Conservation (phyloP, 2,797 vertebrate genomes). For the Cyprinodon diabolis region DNA sequence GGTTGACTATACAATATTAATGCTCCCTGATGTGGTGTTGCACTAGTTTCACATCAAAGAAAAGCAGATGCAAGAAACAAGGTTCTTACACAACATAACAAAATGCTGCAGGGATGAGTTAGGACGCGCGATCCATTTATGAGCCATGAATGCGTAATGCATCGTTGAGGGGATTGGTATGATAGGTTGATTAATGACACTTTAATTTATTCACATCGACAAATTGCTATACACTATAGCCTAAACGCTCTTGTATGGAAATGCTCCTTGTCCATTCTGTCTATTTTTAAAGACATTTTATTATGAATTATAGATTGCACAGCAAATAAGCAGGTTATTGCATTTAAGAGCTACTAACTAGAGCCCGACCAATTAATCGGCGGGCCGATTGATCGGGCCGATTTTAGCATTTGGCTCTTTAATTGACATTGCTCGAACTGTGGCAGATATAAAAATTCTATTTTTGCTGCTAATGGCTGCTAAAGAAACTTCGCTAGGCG, state of each 20-base stretch:
- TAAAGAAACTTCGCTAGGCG: no score
- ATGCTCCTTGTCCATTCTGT: no score
- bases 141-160: background rate
- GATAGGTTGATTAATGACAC: background rate
- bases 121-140: background rate
- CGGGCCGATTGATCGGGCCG: no score
- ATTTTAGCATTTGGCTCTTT: no score
- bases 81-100: conserved; percentile 55
- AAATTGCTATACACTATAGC: background rate
- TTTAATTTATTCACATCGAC: background rate
- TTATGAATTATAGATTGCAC: no score
- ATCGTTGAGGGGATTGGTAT: background rate
- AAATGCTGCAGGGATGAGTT: conserved; percentile 43
- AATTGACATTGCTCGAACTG: no score
- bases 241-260: background rate
- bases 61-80: conserved; percentile 50
- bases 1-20: conserved; percentile 65
- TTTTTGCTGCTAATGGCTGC: no score
- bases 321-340: no score
- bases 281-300: no score
- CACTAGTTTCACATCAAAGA: conserved; percentile 73
- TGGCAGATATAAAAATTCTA: no score
- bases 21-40: conserved; percentile 65
- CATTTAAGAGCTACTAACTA: no score
- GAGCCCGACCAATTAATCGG: no score